Evolutionary conservation across 2,888 invertebrate genomes (phyloP).

Genomic region (Melitaea athalia): DNA sequence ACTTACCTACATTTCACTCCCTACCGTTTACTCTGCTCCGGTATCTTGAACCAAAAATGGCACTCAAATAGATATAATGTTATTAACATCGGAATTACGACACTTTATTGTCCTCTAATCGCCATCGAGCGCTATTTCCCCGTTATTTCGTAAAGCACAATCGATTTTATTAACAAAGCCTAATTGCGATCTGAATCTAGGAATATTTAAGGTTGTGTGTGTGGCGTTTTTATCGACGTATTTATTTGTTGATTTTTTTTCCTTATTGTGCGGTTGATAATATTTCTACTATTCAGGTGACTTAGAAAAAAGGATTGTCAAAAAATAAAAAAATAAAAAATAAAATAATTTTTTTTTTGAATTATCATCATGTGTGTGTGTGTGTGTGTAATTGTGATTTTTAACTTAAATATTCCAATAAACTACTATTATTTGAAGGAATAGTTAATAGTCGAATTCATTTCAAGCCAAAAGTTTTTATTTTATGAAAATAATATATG

Average conservation of each 20-base stretch:
- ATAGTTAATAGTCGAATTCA: no score
- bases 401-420: no score
- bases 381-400: no score
- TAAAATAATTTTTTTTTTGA: no score
- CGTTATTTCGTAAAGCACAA: slow-evolving; percentile 22
- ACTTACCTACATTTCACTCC: slow-evolving; percentile 18
- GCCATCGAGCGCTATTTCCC: slow-evolving; percentile 18
- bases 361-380: no score
- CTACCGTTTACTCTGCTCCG: slow-evolving; percentile 15
- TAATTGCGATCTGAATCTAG: slow-evolving; percentile 20
- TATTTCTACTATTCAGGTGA: neutral
- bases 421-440: no score
- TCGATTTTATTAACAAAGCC: slow-evolving; percentile 21
- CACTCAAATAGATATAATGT: slow-evolving; percentile 63
- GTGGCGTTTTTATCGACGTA: neutral
- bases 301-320: neutral
- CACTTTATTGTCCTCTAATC: slow-evolving; percentile 64
- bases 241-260: no score
- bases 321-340: no score
- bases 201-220: neutral
- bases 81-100: slow-evolving; percentile 72
- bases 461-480: no score
- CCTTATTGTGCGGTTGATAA: neutral
- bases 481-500: no score
- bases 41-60: slow-evolving; percentile 31